Evolutionary conservation across 2,888 invertebrate genomes (phyloP).

Genomic region (Rhagium mordax): DNA sequence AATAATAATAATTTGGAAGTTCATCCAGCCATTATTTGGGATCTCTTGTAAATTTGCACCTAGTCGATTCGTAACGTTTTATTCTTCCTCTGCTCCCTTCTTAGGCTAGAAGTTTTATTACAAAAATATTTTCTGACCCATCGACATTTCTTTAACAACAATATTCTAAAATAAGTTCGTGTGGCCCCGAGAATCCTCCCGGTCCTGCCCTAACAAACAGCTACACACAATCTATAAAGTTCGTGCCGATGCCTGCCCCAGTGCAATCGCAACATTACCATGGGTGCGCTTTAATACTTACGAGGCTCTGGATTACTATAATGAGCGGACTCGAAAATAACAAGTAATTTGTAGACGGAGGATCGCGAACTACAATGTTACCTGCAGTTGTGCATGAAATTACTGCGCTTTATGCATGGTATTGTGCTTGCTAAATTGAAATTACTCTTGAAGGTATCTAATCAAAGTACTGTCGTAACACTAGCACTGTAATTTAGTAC

Average conservation of each 20-base stretch:
- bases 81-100: no score
- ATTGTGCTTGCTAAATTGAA: background rate
- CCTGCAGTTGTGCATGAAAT: conserved; percentile 14
- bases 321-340: conserved; percentile 23
- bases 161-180: background rate
- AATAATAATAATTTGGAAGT: no score
- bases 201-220: conserved; percentile 17
- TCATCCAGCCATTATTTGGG: no score
- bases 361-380: conserved; percentile 1
- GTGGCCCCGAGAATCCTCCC: background rate
- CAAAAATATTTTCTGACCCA: no score
- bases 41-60: no score
- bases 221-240: conserved; percentile 3
- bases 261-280: background rate
- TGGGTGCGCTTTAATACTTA: conserved; percentile 4
- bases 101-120: no score
- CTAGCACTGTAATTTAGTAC: background rate
- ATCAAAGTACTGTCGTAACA: background rate
- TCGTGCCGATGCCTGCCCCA: conserved; percentile 25
- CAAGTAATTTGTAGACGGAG: conserved; percentile 26
- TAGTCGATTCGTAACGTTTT: no score
- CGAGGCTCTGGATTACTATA: conserved; percentile 23
- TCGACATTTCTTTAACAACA: no score
- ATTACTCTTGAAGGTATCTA: background rate
- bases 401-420: background rate